Base-by-base conservation (phyloP, 2,113 vertebrate species). In the Aythya baeri region DNA sequence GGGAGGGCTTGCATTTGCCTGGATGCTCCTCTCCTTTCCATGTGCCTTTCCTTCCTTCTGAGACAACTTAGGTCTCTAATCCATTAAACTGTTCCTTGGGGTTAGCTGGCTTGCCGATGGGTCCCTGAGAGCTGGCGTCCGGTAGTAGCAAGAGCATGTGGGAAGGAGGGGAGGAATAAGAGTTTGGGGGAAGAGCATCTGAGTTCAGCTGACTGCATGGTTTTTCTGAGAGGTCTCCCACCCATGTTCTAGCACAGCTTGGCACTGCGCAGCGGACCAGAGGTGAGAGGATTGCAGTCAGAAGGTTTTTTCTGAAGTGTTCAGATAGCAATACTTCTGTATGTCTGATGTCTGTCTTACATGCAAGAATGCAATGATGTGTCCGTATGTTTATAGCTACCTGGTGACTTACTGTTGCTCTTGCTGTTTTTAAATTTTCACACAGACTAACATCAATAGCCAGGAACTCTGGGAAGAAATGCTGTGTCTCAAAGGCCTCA, bases 401-500 rank as follows among this genome's bases (percentile, higher is more conserved):
- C 46, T 50, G 38, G 8, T 86, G 46, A 43, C 16, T 81, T 15
- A 34, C 17, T 90, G 52, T 46, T 84, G 79, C 38, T 81, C 70
- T 67, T 80, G 50, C 46, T 36, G 17, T 43, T 75, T 87, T 83
- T 26, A 11, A 34, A 66, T 97, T 89, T 97, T 88, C 71, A 57
- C 85, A 57, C 94, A 99, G 99, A 96, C 97, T 21, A 97, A 97
- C 76, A 92, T 99, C 94, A 98, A 89, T 79, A 99, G 97, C 96
- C 99, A 99, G 89, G 99, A 99, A 71, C 99, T 99, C 68, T 99
- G 99, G 99, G 98, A 99, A 66, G 99, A 99, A 86, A 96, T 98
- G 97, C 98, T 99, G 66, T 94, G 97, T 50, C 98, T 97, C 52
- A 99, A 98, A 97, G 99, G 99, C 93, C 97, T 99, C 91, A 98